phyloP scores from a whole-genome alignment of 2,113 vertebrate species.

The Sarotherodon lohbergeri region DNA sequence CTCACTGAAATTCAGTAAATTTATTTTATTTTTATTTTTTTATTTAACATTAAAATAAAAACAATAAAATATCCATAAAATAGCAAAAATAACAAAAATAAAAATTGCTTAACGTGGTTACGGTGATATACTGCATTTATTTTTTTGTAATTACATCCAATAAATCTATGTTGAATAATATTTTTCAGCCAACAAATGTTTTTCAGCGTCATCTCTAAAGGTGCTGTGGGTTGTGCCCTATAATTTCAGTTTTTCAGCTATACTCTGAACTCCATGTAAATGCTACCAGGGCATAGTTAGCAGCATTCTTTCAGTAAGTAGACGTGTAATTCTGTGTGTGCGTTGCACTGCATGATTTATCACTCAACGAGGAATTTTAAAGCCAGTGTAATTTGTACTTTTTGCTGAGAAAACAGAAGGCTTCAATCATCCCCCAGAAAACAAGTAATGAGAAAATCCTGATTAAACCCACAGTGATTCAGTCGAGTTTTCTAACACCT shows the following conservation, averaged over 20 bases:
- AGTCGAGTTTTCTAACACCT: not conserved
- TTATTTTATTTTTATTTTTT: fast-evolving
- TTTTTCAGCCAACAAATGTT: not conserved
- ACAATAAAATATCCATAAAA: not conserved
- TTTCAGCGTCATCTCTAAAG: not conserved
- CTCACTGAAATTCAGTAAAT: not conserved
- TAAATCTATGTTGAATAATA: not conserved
- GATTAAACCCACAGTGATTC: not conserved
- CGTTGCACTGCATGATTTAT: not conserved
- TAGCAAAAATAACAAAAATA: not conserved
- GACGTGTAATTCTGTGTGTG: not conserved
- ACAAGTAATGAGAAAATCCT: not conserved
- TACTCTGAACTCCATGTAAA: not conserved
- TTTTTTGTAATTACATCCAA: not conserved
- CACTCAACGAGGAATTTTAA: not conserved
- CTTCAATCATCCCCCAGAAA: not conserved
- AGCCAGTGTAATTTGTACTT: not conserved
- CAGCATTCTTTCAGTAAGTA: not conserved
- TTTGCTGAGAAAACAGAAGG: not conserved
- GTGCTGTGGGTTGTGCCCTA: not conserved
- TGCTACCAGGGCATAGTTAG: not conserved
- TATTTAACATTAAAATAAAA: not conserved
- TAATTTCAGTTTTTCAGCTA: not conserved
- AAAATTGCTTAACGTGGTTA: fast-evolving
- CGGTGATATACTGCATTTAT: not conserved